Evolutionary conservation across 2,797 vertebrate species (phyloP), one percentile per base, ranked within the genome.

Genomic region (Emydoidea blandingii): DNA sequence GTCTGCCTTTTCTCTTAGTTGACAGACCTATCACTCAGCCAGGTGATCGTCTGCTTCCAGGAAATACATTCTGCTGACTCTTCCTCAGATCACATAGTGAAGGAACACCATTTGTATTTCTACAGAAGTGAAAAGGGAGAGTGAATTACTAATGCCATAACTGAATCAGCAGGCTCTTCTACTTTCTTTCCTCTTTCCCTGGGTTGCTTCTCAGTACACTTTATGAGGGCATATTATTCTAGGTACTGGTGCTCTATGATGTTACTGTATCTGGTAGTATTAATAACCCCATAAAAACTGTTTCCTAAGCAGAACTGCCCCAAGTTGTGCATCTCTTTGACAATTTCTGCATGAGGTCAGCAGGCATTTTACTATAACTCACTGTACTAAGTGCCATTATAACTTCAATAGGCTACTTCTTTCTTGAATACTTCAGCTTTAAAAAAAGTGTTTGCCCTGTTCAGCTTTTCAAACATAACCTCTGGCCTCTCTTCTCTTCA

Each of bases 241-340:
- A 47, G 44, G 5, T 10, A 49, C 18, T 92, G 62, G 23, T 84
- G 44, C 49, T 96, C 76, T 91, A 83, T 82, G 90, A 53, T 93
- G 34, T 80, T 88, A 5, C 78, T 68, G 25, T 65, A 59, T 37
- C 12, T 65, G 12, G 2, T 84, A 56, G 65, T 41, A 50, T 87
- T 97, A 97, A 94, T 25, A 54, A 79, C 47, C 80, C 83, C 52
- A 84, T 95, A 94, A 95, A 97, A 93, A 78, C 53, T 29, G 78
- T 47, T 23, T 87, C 9, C 65, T n/a, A 78, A 12, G 65, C 16
- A 88, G 79, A 94, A 87, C n/a, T 93, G 47, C 65, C 54, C 90
- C 80, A 95, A 37, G 74, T 79, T 86, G 87, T 68, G 80, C 80
- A 86, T 74, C 87, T 88, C 78, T 50, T 50, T 50, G 44, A 79